Evolutionary conservation across 1,140 invertebrate genomes (phyloP), one percentile per base, ranked within the genome.

Genomic region (Sitodiplosis mosellana): DNA sequence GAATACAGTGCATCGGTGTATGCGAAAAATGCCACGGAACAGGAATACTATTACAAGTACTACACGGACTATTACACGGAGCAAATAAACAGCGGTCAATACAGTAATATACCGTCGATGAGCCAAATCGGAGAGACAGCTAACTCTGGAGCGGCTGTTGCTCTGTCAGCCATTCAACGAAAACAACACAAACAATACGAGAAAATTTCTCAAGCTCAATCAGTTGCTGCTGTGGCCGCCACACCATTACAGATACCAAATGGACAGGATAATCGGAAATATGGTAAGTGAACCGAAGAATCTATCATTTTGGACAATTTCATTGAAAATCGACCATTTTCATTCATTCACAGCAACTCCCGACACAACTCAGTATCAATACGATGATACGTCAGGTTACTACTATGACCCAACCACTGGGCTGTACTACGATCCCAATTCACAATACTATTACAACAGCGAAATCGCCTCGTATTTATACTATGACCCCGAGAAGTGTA

Each of bases 371-470:
- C 82, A 80, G 14, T 98, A 94, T 63, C 81, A 91, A 56, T 96
- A 90, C 65, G 94, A 99, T 65, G 88, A 91, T 61, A 77, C 80
- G 0, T 95, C 90, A 14, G 92, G 93, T 0, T 99, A 94, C 61
- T 97, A 97, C 59, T 98, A 94, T 64, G 94, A 99, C 68, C 76
- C 88, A 1, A 70, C 72, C 2, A 97, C 92, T 11, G 84, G 85
- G 3, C 72, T 97, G 4, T 98, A 98, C 63, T 99, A 96, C 59
- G 92, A 98, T 72, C 78, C 90, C 0, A 90, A 80, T 58, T 89
- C 90, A 8, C 88, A 91, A 64, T 94, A 93, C 61, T 90, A 87
- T 62, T 91, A 85, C 61, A 97, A 98, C 66, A 80, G 83, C 53
- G 76, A 84, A 52, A 86, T 81, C 2, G 81, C 81, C 52, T 81